These are phyloP conservation scores for Theodoxus fluviatilis DNA, from an alignment of 2,888 invertebrate species.

Conservation along the genomic window DNA sequence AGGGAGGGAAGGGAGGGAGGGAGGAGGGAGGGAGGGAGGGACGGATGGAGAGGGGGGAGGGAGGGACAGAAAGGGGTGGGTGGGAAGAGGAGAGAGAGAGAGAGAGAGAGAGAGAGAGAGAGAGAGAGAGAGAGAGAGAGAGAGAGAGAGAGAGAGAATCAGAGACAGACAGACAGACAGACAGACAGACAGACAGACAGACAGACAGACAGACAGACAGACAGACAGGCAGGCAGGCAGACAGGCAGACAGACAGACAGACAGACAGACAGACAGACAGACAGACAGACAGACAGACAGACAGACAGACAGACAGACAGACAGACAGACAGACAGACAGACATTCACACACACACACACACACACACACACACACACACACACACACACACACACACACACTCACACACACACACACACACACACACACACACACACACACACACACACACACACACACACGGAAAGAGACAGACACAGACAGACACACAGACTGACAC, in stretches of 20 bases:
- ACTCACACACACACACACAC: slow-evolving; percentile 7
- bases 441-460: slow-evolving; percentile 13
- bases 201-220: slow-evolving; percentile 18
- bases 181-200: slow-evolving; percentile 11
- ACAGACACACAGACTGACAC: slow-evolving; percentile 10
- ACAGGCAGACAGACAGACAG: slow-evolving; percentile 7
- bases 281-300: slow-evolving; percentile 8
- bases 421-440: slow-evolving; percentile 4
- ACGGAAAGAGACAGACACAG: slow-evolving; percentile 5
- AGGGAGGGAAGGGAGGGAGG: background rate
- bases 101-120: slow-evolving; percentile 20
- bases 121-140: background rate
- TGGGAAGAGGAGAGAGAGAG: slow-evolving; percentile 7
- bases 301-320: slow-evolving; percentile 14
- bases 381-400: slow-evolving; percentile 6
- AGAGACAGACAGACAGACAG: slow-evolving; percentile 16
- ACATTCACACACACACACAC: background rate
- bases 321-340: slow-evolving; percentile 3
- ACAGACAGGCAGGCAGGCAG: slow-evolving; percentile 14
- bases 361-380: background rate
- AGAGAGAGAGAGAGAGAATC: slow-evolving; percentile 18
- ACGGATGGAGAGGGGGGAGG: background rate
- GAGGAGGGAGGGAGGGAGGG: background rate
- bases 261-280: slow-evolving; percentile 10
- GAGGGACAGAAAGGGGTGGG: background rate